Evolutionary conservation across 1,140 invertebrate species (phyloP), one percentile per base, ranked within the genome.

Genomic region (Drosophila melanica): DNA sequence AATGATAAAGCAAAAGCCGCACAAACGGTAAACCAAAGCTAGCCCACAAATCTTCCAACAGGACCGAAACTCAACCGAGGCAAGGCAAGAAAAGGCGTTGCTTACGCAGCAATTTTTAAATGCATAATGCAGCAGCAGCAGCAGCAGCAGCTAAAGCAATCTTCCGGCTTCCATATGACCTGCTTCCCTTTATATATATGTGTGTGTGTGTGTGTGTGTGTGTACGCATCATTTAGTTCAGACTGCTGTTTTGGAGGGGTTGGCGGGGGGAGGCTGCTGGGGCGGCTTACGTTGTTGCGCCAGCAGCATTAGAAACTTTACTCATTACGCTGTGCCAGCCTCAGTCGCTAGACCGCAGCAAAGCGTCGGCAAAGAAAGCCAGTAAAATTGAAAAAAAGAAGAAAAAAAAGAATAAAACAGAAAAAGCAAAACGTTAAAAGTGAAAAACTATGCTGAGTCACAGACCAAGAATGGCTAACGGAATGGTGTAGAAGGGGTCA

Each of bases 291-390:
- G 55, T 58, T 58, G 84, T 78, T 81, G 66, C 57, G 84, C 84
- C 84, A 71, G 60, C 77, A 84, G 84, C 84, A 89, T 89, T 89
- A 89, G 84, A 87, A 89, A 89, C 84, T 89, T 89, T 89, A 89
- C 84, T 89, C 84, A 89, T 89, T 89, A 89, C 79, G 84, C 60
- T 55, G 57, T 76, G 84, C 54, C 79, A 79, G 68, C 76, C 84
- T 79, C 84, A 84, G 76, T 66, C 82, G 65, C 71, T 55, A 84
- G 72, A 89, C 79, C 84, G 47, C 82, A 82, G 66, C 75, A 78
- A 64, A 45, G 37, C 79, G 79, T 42, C 82, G 79, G 66, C 75
- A 78, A 64, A 45, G 37, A 54, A 44, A 69, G 51, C 33, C 41
- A 53, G 58, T 30, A 67, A 57, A 54, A 75, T 59, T 55, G 44